Evolutionary conservation across 2,113 vertebrate genomes (phyloP).

Genomic region (Menura novaehollandiae): DNA sequence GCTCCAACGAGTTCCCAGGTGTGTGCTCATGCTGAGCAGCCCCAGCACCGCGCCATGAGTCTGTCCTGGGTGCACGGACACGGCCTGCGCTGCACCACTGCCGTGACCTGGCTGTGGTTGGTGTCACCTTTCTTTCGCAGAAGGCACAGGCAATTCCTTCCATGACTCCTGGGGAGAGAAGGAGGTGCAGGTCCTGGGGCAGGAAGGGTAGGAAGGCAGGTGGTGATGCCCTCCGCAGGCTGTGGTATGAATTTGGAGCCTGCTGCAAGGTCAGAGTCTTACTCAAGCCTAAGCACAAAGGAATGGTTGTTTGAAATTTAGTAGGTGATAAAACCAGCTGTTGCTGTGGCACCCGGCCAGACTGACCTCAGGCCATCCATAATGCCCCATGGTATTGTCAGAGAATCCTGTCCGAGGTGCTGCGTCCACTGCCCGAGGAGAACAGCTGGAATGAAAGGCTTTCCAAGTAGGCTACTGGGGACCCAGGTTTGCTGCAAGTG

Average conservation of each 20-base stretch:
- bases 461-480: neutral
- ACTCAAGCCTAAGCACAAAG: neutral
- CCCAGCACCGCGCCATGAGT: fast-evolving
- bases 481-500: neutral
- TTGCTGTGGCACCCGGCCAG: neutral
- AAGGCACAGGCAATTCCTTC: fast-evolving
- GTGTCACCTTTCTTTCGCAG: fast-evolving
- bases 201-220: neutral
- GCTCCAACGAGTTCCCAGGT: fast-evolving
- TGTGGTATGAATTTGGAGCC: fast-evolving
- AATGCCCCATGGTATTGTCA: fast-evolving
- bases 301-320: neutral
- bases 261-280: neutral
- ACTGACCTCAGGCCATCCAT: fast-evolving
- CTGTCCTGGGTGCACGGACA: fast-evolving
- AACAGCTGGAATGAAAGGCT: neutral
- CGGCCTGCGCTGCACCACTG: neutral
- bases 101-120: fast-evolving
- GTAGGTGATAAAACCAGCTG: neutral
- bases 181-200: neutral
- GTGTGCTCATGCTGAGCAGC: neutral
- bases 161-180: fast-evolving
- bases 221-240: fast-evolving
- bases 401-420: neutral
- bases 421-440: neutral